These are phyloP conservation scores for Ephydatia muelleri DNA, from an alignment of 37 sponge, comb jelly and placozoan species.

Conservation along the genomic window DNA sequence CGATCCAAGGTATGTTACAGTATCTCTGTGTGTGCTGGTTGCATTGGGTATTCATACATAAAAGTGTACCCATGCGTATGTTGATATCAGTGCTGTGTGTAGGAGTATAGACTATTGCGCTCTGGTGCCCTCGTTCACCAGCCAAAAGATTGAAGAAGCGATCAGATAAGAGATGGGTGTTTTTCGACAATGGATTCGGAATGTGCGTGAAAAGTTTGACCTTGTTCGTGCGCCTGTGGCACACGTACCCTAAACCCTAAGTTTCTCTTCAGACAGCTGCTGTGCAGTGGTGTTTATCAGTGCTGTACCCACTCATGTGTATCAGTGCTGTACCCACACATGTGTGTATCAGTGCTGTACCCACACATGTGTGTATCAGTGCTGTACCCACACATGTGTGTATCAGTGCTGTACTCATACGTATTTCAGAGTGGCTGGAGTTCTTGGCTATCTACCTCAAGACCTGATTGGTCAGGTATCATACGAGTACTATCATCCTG, in stretches of 20 bases:
- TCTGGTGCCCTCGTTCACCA: no score
- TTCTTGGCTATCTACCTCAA: slow-evolving; percentile 94
- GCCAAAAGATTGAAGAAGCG: no score
- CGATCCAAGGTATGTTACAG: slow-evolving; percentile 73
- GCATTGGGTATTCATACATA: neutral
- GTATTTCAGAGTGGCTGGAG: slow-evolving; percentile 74
- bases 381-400: neutral
- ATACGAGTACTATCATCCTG: slow-evolving; percentile 95
- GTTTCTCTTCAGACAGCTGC: no score
- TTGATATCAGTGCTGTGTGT: neutral
- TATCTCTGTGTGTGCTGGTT: neutral
- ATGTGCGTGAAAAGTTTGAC: no score
- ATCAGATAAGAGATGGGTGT: no score
- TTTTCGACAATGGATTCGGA: no score
- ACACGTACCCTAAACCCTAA: no score
- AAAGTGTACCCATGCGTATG: neutral
- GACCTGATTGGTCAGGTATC: slow-evolving; percentile 87
- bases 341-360: neutral
- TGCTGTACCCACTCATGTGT: neutral
- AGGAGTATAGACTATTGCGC: no score
- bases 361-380: neutral
- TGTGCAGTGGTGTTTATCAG: no score
- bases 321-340: neutral
- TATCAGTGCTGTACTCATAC: neutral
- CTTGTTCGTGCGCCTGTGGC: no score